Base-by-base conservation (phyloP, 2,888 invertebrate species). In the Meteorus colon region DNA sequence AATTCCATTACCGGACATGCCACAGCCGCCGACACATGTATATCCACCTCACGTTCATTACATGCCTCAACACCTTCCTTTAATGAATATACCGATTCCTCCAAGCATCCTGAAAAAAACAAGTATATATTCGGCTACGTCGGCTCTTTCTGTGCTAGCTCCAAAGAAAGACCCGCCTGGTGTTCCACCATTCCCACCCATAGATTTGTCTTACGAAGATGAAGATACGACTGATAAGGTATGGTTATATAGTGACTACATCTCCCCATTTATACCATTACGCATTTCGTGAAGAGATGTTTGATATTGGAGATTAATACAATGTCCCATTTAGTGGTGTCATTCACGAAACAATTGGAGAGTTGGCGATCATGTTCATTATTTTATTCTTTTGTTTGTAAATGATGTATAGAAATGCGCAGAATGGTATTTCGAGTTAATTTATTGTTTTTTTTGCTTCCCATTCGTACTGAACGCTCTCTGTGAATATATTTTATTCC, bases 111-210 rank as follows among this genome's bases (percentile, higher is more conserved):
- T 96, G 71, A 96, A 96, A 85, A 96, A 95, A 86, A 92, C 94
- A 59, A 93, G 94, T 8, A 92, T 91, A 27, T 91, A 89, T 77
- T 80, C 87, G 1, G 80, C 85, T 2, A 91, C 91, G 0, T 79
- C 91, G 0, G 79, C 82, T 24, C 74, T 84, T 12, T 80, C 86
- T 29, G 81, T 82, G 29, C 73, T 87, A 60, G 87, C 89, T 31
- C 87, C 89, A 4, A 91, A 92, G 70, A 92, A 92, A 84, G 95
- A 95, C 81, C 94, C 96, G 0, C 96, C 97, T 0, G 97, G 97
- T 2, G 96, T 96, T 8, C 97, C 97, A 0, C 95, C 96, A 0
- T 96, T 95, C 1, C 95, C 95, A 1, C 96, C 97, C 0, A 94
- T 95, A 0, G 93, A 95, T 86, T 91, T 95, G 45, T 91, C 91